Evolutionary conservation across 2,113 vertebrate genomes (phyloP).

Genomic region (cat (Felis catus)): F.catus_Fca126_mat1.0 CM031417.1:107463501-107464000

Average conservation of each 20-base stretch:
- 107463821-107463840: conserved; percentile 26
- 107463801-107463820: conserved; percentile 6
- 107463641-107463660: not conserved
- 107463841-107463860: not conserved
- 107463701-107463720: not conserved
- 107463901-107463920: conserved; percentile 32
- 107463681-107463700: not conserved
- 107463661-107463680: not conserved
- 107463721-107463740: not conserved
- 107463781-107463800: not conserved
- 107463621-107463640: not conserved
- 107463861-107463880: not conserved
- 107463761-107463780: not conserved
- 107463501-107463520: not conserved
- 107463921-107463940: conserved; percentile 28
- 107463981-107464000: conserved; percentile 58
- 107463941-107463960: conserved; percentile 23
- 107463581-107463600: not conserved
- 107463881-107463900: not conserved
- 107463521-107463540: not conserved
- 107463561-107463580: not conserved
- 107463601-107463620: not conserved
- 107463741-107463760: not conserved
- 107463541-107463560: not conserved
- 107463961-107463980: not conserved